Evolutionary conservation across 1,140 invertebrate species (phyloP).

Genomic region (Potamilus streckersoni): DNA sequence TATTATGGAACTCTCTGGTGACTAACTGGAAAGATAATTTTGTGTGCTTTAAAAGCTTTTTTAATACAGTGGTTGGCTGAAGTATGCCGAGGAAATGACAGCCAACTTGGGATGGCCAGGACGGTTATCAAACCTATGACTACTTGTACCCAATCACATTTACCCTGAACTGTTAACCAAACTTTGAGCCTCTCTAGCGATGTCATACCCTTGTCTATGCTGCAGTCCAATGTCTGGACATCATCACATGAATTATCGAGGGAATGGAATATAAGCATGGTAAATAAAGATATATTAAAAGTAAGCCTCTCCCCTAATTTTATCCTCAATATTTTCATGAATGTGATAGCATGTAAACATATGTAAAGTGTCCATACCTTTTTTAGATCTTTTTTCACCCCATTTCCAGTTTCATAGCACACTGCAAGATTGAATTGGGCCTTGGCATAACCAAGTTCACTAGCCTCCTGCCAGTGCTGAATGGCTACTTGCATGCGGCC

Average conservation of each 20-base stretch:
- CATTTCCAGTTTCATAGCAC: constrained; percentile 62
- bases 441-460: constrained; percentile 51
- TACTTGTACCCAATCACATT: no score
- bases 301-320: constrained; percentile 2
- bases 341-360: not conserved
- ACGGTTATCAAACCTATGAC: no score
- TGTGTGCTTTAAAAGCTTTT: no score
- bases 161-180: no score
- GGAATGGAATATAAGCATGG: constrained; percentile 3
- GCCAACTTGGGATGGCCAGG: no score
- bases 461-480: constrained; percentile 44
- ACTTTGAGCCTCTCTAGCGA: no score
- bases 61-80: no score
- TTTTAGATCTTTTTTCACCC: constrained; percentile 49
- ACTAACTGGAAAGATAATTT: no score
- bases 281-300: constrained; percentile 9
- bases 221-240: not conserved
- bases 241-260: not conserved
- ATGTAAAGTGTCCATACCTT: constrained; percentile 40
- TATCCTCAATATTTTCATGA: not conserved
- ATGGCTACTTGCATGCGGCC: constrained; percentile 45
- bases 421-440: constrained; percentile 63
- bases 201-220: no score
- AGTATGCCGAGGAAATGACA: no score
- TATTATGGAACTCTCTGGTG: no score